Evolutionary conservation across 2,888 invertebrate species (phyloP), one percentile per base, ranked within the genome.

Genomic region (Pristionchus entomophagus): DNA sequence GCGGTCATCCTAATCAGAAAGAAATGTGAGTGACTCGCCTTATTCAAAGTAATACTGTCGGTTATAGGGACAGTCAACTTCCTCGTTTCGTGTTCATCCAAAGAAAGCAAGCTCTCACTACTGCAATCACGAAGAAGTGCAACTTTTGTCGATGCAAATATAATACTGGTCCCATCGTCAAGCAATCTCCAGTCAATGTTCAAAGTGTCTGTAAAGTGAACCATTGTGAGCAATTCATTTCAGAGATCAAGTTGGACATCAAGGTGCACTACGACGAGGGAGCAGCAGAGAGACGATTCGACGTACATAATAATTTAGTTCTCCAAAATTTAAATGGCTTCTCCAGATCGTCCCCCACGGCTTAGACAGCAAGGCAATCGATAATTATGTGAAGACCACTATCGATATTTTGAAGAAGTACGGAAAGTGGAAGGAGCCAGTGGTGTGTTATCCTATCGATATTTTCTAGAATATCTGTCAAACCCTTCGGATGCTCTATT

Each of bases 371-470:
- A 32, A 45, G 26, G 29, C 49, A 12, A 49, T 51, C 49, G 51
- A 78, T 45, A n/a, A 45, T 8, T 78, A 78, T 32, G 78, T 78
- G 0, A 49, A 45, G 29, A 78, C 1, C 29, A 49, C 49, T 78
- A 78, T 49, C 49, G 29, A 49, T 12, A 51, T 0, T 14, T n/a
- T 78, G 29, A 78, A 78, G 32, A 29, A 29, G 78, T 29, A 32
- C 14, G 78, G 78, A n/a, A 78, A 78, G 78, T 78, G 78, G 78
- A 78, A 49, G 14, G 51, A 78, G 19, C 78, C 78, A 17, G n/a
- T 41, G 35, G 69, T 69, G 19, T 38, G 69, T 69, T 3, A 17
- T 32, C 6, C 22, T 17, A 5, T 56, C 56, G 17, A 5, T 56
- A 45, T 45, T 45, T 45, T 45, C 6, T 6, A 45, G 6, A 45